Conservation (phyloP, 2,888 invertebrate species). For the Bhutanitis thaidina region DNA sequence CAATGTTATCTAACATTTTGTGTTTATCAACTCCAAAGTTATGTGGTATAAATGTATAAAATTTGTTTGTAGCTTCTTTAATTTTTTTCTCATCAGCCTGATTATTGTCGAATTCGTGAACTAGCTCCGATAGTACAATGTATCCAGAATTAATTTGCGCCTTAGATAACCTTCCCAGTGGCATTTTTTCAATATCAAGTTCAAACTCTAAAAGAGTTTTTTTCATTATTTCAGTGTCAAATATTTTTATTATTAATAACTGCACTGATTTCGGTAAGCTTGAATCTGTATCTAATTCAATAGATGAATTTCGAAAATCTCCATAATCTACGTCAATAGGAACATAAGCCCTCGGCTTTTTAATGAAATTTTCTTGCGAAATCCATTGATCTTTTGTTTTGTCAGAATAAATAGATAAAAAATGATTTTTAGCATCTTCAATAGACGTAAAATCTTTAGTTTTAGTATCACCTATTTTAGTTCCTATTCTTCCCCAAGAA, state of each 20-base stretch:
- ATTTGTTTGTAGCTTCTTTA: slow-evolving; percentile 19
- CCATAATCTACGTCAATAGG: slow-evolving; percentile 10
- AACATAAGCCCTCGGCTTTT: slow-evolving; percentile 7
- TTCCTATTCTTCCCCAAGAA: slow-evolving; percentile 98
- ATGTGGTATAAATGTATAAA: slow-evolving; percentile 82
- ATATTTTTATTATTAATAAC: slow-evolving; percentile 13
- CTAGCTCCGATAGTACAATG: slow-evolving; percentile 8
- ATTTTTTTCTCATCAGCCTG: slow-evolving; percentile 6
- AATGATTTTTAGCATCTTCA: slow-evolving; percentile 80
- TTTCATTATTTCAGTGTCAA: slow-evolving; percentile 19
- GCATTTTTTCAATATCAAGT: slow-evolving; percentile 20
- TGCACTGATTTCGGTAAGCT: slow-evolving; percentile 16
- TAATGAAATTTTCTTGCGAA: slow-evolving; percentile 61
- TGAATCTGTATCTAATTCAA: slow-evolving; percentile 13
- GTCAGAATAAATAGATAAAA: slow-evolving; percentile 83
- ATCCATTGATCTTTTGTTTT: slow-evolving; percentile 92
- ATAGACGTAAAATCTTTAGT: slow-evolving; percentile 67
- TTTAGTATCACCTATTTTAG: slow-evolving; percentile 90
- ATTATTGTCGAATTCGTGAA: slow-evolving; percentile 9
- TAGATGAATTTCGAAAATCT: slow-evolving; percentile 11
- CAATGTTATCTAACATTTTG: slow-evolving; percentile 86
- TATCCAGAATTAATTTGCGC: slow-evolving; percentile 15
- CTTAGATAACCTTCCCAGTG: slow-evolving; percentile 19
- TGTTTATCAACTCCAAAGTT: slow-evolving; percentile 91
- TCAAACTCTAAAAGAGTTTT: slow-evolving; percentile 15